Evolutionary conservation across 2,113 vertebrate species (phyloP), one percentile per base, ranked within the genome.

Genomic region (Pseudopipra pipra): DNA sequence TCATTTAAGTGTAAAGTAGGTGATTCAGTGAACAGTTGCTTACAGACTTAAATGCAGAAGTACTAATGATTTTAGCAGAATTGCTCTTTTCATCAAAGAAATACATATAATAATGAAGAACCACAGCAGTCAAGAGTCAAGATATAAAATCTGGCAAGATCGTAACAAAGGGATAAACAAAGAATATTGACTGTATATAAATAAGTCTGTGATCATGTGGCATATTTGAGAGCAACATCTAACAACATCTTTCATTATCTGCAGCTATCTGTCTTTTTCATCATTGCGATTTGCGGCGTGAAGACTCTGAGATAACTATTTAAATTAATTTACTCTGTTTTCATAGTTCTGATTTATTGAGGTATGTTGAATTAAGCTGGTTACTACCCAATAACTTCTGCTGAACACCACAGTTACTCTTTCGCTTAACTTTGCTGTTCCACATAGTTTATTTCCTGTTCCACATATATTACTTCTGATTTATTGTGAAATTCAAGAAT

Each of bases 401-500:
- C 91, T 94, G 92, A 97, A 90, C 85, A 87, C 66, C 5, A 30
- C 78, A 94, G 95, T 96, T 96, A 94, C 91, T 95, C 72, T 86
- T 97, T 91, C 81, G 51, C 90, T 97, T 93, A 95, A 94, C 97
- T 98, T 97, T n/a, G 39, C 75, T 93, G 80, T 92, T 95, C 78
- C 43, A 92, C 23, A 28, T 31, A 96, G 95, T 97, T 95, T 96
- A 58, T 95, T 75, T 89, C 39, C 71, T 91, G 78, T 93, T 96
- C 79, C 54, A 91, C 24, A 24, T 21, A 95, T 89, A 97, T 97
- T 96, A 96, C 96, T 97, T 98, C 87, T 96, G 94, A 95, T 97
- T 97, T 97, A 94, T 93, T 96, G 97, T 20, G 87, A 95, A 96
- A 97, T 97, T 97, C 89, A 93, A 94, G 87, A 95, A 97, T 97